phyloP scores from a whole-genome alignment of 1,140 invertebrate genomes.

The Lepidostoma basale region DNA sequence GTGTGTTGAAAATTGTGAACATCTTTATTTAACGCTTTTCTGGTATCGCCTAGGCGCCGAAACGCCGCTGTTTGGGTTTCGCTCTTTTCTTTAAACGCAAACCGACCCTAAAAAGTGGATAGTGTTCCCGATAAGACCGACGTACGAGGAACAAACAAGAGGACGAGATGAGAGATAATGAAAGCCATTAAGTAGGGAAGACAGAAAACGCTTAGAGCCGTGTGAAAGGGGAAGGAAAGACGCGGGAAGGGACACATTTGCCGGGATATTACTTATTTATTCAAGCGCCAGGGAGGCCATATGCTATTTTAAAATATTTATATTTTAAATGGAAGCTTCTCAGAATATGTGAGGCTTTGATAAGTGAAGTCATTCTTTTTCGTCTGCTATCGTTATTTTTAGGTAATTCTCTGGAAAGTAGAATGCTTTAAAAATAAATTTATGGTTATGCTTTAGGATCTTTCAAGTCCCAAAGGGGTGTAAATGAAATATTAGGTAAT shows the following conservation, averaged over 20 bases:
- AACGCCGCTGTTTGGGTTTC: conserved; percentile 19
- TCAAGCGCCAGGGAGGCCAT: conserved; percentile 19
- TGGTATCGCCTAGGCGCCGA: conserved; percentile 22
- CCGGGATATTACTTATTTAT: conserved; percentile 42
- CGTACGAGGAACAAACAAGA: conserved; percentile 42
- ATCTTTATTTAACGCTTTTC: no score
- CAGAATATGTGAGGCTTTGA: conserved; percentile 1
- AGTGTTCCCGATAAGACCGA: conserved; percentile 42
- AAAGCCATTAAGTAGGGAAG: conserved; percentile 45
- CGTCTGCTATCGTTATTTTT: background rate
- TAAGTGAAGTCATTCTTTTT: conserved; percentile 1
- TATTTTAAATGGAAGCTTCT: conserved; percentile 2
- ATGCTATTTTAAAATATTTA: conserved; percentile 24
- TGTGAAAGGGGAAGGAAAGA: conserved; percentile 11
- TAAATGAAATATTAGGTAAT: no score
- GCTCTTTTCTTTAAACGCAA: conserved; percentile 12
- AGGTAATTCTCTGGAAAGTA: background rate
- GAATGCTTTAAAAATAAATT: background rate
- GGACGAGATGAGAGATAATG: conserved; percentile 46
- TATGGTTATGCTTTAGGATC: background rate
- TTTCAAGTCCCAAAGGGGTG: no score
- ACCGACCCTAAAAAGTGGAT: conserved; percentile 36
- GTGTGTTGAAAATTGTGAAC: no score
- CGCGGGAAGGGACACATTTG: conserved; percentile 10
- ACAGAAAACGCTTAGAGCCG: conserved; percentile 32